Base-by-base conservation (phyloP, 2,888 invertebrate species). In the Drosophila birchii region DNA sequence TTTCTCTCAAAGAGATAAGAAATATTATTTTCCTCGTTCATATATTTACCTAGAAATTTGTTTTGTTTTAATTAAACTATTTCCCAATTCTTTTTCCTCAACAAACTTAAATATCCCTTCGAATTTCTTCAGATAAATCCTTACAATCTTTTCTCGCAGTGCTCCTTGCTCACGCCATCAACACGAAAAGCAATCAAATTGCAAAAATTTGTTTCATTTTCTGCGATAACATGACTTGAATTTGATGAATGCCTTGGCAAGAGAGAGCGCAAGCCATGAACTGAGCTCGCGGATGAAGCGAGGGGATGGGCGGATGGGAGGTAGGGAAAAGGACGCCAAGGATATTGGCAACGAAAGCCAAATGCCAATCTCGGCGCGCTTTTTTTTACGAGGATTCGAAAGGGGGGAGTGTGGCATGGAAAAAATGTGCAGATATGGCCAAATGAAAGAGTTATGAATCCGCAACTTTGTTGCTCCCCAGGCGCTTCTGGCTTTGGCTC, bases 401-500 rank as follows among this genome's bases (percentile, higher is more conserved):
- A 64, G 9, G 14, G 2, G 29, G 43, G 7, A 18, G 20, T 23
- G 44, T 12, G 38, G 59, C 56, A 47, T 57, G 68, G 70, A 66
- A 81, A 79, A 85, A 87, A 71, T 75, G 72, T 81, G 80, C 86
- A 86, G 85, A 86, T 86, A 84, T 88, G 75, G 80, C 77, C 82
- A 88, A 86, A 86, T 88, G 86, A 86, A 86, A 88, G 86, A 86
- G 86, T 86, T 86, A 88, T 88, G 86, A 88, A 88, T 88, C 86
- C 88, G 88, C 81, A 86, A 86, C 84, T 88, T 86, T 83, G 88
- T 88, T 81, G 80, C 71, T 73, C 80, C 76, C 60, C 75, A 43
- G 63, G 82, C 85, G 68, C 76, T 84, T 76, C 76, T 78, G 84
- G 76, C 78, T 61, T 39, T 39, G 45, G 76, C 78, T 61, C 43